These are phyloP conservation scores for Cephus rjabovi DNA, from an alignment of 2,888 invertebrate species.

Conservation along the genomic window DNA sequence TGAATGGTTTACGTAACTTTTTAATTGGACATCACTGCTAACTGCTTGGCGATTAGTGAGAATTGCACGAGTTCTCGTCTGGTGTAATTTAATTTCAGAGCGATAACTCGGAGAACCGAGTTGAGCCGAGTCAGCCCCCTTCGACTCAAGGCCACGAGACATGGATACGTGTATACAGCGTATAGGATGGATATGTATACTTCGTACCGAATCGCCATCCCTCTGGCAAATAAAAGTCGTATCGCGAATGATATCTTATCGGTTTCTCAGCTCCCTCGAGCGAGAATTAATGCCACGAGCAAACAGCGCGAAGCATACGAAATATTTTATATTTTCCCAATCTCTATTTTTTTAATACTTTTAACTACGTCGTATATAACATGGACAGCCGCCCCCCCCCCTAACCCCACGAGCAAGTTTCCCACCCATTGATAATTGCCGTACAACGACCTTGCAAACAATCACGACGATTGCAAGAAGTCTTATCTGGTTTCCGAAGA, in stretches of 20 bases:
- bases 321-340: not conserved
- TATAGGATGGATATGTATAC: not conserved
- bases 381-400: rapidly evolving
- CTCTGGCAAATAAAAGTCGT: conserved; percentile 25
- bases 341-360: not conserved
- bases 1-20: not conserved
- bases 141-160: not conserved
- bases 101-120: not conserved
- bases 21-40: not conserved
- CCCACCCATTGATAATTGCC: not conserved
- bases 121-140: not conserved
- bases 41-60: not conserved
- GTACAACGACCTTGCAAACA: not conserved
- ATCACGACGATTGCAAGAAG: not conserved
- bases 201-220: not conserved
- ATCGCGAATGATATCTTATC: conserved; percentile 46
- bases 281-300: conserved; percentile 40
- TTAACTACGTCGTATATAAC: not conserved
- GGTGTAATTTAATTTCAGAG: not conserved
- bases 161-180: not conserved
- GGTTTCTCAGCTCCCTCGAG: conserved; percentile 19
- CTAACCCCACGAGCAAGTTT: not conserved
- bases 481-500: not conserved
- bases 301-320: conserved; percentile 32
- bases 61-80: not conserved